Evolutionary conservation across 1,140 invertebrate species (phyloP), one percentile per base, ranked within the genome.

Genomic region (Orussus abietinus): DNA sequence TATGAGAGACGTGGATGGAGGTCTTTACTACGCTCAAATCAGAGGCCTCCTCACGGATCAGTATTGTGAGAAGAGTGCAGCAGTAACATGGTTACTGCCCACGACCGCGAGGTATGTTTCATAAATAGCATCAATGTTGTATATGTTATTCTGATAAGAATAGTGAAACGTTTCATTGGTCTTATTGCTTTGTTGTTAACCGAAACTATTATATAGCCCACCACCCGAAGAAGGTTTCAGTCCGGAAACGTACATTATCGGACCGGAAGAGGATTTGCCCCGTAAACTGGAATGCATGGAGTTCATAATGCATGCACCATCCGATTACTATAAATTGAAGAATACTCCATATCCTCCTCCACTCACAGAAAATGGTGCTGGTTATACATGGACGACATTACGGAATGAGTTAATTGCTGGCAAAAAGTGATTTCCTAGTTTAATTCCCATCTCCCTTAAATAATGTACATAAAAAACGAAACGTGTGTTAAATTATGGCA

Each of bases 41-140:
- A 77, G 87, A 50, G 91, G 90, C 1, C 81, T 96, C 37, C 72
- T 95, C 14, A 90, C 90, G 6, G 92, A 96, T 67, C 90, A 93
- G 59, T 95, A 90, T 71, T 92, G 90, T 60, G 88, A 95, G 59
- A 95, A 95, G 71, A 93, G 90, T 74, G 91, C 90, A 4, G 87
- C 88, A 5, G 76, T 96, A n/a, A 92, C 90, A 0, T 96, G 92
- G 92, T 75, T 96, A 2, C 70, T 96, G 26, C 92, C 92, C 7
- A 92, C 91, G 3, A 79, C 81, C 50, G 77, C 80, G n/a, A 72
- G 71, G 70, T 72, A 58, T 11, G 26, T 15, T 19, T 30, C 17
- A 11, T 14, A n/a, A n/a, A n/a, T n/a, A n/a, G n/a, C n/a, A n/a
- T n/a, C n/a, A n/a, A n/a, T n/a, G n/a, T n/a, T n/a, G n/a, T n/a